Evolutionary conservation across 2,888 invertebrate species (phyloP), one percentile per base, ranked within the genome.

Genomic region (Brenthis ino): DNA sequence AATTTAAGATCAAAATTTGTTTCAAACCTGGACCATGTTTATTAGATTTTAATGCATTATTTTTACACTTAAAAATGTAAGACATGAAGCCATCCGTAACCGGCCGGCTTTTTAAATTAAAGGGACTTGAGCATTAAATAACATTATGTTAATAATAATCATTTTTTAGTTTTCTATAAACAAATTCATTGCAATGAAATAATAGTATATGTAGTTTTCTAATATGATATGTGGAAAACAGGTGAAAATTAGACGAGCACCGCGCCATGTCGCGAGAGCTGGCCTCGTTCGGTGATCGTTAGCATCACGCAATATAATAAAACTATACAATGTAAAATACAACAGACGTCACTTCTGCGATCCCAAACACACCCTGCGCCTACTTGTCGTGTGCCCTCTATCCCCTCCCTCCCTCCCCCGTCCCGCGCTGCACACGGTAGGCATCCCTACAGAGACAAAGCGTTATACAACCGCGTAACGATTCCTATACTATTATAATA

Each of bases 251-350:
- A 43, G 11, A 43, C 37, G n/a, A 20, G 33, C 57, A 47, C 6
- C 20, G 57, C 14, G 37, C 14, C 47, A 57, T 14, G 47, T 47
- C 57, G 48, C 14, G 37, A 11, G 11, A 3, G 11, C 11, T 11
- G 43, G 57, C 58, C 47, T 13, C 57, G 6, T 14, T 3, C 1
- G 14, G 24, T 28, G 24, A 28, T 28, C 8, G 8, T 13, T 5
- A 54, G 33, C 28, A 43, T 8, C n/a, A 11, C 33, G 56, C 54
- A 12, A 28, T 54, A 24, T 28, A 13, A 16, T n/a, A 16, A n/a
- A 53, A 53, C 51, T 53, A 6, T n/a, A 16, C 20, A 53, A 43
- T 43, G 2, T 43, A 74, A 75, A 77, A 55, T 48, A 57, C 64
- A 58, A 57, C 64, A 64, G 54, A 54, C 64, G 55, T 43, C 37